Percentiles rank a stretch among this genome's conserved stretches.
Conservation (phyloP, 2,113 vertebrate genomes). For the Embiotoca jacksoni region DNA sequence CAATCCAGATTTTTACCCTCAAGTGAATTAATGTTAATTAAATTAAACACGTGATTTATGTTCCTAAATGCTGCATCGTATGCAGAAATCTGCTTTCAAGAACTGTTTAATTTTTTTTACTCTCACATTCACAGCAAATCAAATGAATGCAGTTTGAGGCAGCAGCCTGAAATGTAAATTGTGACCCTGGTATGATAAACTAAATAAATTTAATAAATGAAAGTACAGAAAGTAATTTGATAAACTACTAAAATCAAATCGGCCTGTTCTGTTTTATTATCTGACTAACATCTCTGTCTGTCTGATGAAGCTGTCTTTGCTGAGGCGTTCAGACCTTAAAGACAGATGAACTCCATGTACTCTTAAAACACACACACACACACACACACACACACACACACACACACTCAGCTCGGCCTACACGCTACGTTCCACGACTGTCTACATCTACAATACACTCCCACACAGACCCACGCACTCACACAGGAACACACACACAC, state of each 20-base stretch:
- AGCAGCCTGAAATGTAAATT: not conserved
- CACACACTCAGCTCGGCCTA: not conserved
- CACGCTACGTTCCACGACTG: constrained; percentile 29
- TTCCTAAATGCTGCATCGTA: too few species aligned
- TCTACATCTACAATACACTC: not conserved
- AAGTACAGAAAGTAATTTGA: not conserved
- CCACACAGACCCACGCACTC: constrained; percentile 12
- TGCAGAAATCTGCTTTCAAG: too few species aligned
- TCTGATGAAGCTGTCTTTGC: not conserved
- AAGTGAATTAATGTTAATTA: too few species aligned
- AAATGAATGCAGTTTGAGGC: not conserved
- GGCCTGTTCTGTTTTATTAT: too few species aligned
- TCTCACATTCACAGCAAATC: not conserved
- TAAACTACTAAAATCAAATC: not conserved
- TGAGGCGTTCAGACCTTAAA: too few species aligned
- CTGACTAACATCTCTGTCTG: not conserved
- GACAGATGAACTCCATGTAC: not conserved
- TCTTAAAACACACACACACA: constrained; percentile 18
- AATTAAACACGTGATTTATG: too few species aligned
- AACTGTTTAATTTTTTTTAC: too few species aligned
- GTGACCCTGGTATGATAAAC: not conserved
- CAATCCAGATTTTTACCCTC: too few species aligned
- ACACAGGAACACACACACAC: not conserved
- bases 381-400: not conserved
- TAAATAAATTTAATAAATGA: not conserved